phyloP scores from a whole-genome alignment of 1,140 invertebrate species.

The Trachelipus rathkii region DNA sequence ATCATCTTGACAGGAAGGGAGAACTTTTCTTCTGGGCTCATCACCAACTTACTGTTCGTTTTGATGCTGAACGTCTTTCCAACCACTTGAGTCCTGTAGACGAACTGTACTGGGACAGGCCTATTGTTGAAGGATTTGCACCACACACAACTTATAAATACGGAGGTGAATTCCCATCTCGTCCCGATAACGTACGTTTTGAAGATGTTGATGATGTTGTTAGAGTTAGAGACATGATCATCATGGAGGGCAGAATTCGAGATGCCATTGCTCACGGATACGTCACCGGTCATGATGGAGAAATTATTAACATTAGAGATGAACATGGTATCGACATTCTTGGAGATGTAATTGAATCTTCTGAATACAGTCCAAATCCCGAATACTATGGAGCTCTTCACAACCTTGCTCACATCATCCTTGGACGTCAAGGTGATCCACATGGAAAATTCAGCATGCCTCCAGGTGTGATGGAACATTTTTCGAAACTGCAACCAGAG shows the following conservation, averaged over 20 bases:
- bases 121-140: constrained; percentile 58
- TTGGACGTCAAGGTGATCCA: constrained; percentile 46
- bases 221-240: constrained; percentile 51
- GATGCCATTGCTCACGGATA: constrained; percentile 62
- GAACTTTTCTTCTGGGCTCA: constrained; percentile 54
- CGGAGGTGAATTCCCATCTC: constrained; percentile 60
- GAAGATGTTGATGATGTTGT: constrained; percentile 52
- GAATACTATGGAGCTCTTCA: constrained; percentile 48
- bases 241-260: constrained; percentile 59
- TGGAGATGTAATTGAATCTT: constrained; percentile 46
- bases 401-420: constrained; percentile 47
- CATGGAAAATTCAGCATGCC: constrained; percentile 45
- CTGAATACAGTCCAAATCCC: constrained; percentile 42
- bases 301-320: constrained; percentile 36
- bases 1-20: constrained; percentile 45
- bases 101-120: constrained; percentile 50
- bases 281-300: constrained; percentile 50
- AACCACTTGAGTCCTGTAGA: constrained; percentile 52
- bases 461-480: constrained; percentile 54
- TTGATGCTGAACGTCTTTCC: constrained; percentile 54
- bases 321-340: constrained; percentile 46
- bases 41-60: constrained; percentile 55
- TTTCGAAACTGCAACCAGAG: constrained; percentile 58
- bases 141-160: constrained; percentile 60
- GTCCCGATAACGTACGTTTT: constrained; percentile 54